phyloP scores from a whole-genome alignment of 2,888 invertebrate species.

The Luperina testacea region DNA sequence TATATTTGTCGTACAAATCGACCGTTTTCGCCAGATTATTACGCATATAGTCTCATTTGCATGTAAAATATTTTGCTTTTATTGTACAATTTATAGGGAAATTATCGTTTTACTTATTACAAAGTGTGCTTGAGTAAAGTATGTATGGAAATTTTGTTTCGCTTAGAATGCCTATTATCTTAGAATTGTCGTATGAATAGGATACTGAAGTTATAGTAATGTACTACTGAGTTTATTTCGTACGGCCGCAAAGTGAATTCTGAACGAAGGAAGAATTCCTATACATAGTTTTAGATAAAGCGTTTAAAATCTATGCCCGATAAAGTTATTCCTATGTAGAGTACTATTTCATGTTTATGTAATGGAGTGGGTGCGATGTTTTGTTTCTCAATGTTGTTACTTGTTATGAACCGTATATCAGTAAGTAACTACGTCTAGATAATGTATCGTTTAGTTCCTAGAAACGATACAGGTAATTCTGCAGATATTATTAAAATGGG shows the following conservation, averaged over 20 bases:
- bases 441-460: slow-evolving; percentile 22
- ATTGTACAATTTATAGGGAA: slow-evolving; percentile 72
- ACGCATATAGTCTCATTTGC: slow-evolving; percentile 76
- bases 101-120: slow-evolving; percentile 76
- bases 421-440: not conserved
- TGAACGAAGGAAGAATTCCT: slow-evolving; percentile 53
- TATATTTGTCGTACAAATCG: slow-evolving; percentile 86
- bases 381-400: slow-evolving; percentile 36
- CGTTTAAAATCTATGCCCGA: slow-evolving; percentile 61
- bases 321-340: slow-evolving; percentile 56
- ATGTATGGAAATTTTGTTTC: slow-evolving; percentile 67
- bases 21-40: slow-evolving; percentile 79
- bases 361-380: slow-evolving; percentile 34
- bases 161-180: slow-evolving; percentile 62
- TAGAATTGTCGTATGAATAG: slow-evolving; percentile 59
- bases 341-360: slow-evolving; percentile 56
- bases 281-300: slow-evolving; percentile 61
- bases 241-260: slow-evolving; percentile 42
- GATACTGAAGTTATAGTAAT: slow-evolving; percentile 58
- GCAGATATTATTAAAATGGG: slow-evolving; percentile 1
- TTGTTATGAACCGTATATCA: slow-evolving; percentile 20
- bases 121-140: slow-evolving; percentile 68
- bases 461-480: not conserved
- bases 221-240: slow-evolving; percentile 61
- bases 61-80: slow-evolving; percentile 78